A percentile compares a stretch with the other conserved stretches of the same genome.
phyloP scores from a whole-genome alignment of 1,140 invertebrate species.

The Drosophila sulfurigaster region DNA sequence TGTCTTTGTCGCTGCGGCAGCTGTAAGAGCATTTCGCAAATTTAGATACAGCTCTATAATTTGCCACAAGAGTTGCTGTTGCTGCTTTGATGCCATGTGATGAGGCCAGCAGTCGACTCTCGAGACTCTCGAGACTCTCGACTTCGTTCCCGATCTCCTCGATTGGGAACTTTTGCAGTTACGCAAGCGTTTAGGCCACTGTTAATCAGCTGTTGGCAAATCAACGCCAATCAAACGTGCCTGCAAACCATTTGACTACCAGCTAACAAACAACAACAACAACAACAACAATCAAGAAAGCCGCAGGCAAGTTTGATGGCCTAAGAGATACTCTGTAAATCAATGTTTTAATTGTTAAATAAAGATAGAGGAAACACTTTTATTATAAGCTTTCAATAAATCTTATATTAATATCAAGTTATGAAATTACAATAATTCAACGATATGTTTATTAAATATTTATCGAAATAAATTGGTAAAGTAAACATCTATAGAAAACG shows the following conservation, averaged over 20 bases:
- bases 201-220: conserved; percentile 55
- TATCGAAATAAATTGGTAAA: too few relatives aligned
- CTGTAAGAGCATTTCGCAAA: conserved; percentile 18
- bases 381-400: too few relatives aligned
- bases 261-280: not conserved
- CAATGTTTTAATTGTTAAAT: too few relatives aligned
- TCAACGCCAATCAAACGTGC: conserved; percentile 48
- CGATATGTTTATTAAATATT: too few relatives aligned
- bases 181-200: conserved; percentile 55
- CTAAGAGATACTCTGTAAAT: not conserved
- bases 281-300: not conserved
- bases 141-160: conserved; percentile 5
- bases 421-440: too few relatives aligned
- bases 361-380: too few relatives aligned
- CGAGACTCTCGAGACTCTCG: not conserved
- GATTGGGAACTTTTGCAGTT: conserved; percentile 20
- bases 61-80: conserved; percentile 5
- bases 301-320: not conserved
- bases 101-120: not conserved
- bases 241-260: conserved; percentile 10
- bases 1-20: too few relatives aligned
- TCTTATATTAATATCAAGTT: too few relatives aligned
- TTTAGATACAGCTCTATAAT: conserved; percentile 35
- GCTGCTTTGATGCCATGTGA: conserved; percentile 3
- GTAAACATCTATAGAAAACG: too few relatives aligned